Base-by-base conservation (phyloP, 2,888 invertebrate genomes). In the Lissocephala sabroskyi region DNA sequence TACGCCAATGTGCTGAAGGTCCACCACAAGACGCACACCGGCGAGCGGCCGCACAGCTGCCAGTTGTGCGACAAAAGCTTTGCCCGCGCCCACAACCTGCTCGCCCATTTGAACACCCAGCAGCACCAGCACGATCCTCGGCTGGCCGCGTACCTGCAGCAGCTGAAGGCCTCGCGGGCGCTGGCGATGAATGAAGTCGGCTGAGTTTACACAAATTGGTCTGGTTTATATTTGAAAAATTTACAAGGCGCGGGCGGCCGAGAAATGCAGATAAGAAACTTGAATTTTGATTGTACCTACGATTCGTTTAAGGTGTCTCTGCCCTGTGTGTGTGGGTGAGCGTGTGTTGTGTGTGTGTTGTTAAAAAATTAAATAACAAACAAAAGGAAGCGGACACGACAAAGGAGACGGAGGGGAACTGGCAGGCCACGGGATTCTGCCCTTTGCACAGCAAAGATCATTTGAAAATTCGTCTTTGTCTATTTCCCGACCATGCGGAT, bases 41-140 rank as follows among this genome's bases (percentile, higher is more conserved):
- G 84, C n/a, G 84, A 84, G 53, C 84, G 82, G 45, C 82, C 83
- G 0, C 83, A 78, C 33, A 82, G 82, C 28, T 84, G 84, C 51
- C 75, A 74, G 23, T 64, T 83, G 10, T 84, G 84, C 53, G 76
- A 71, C 2, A 84, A 82, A 45, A 64, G 78, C 17, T 84, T 84
- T 56, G 67, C 83, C 0, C 80, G 82, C 4, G 58, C 67, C 17
- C 84, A 84, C 65, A 84, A 84, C 46, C 57, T 84, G 37, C 73
- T 84, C n/a, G 84, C 84, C 1, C 84, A 84, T 46, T 58, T 83
- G 30, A 81, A 81, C 52, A 83, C 84, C 1, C 70, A 82, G 41
- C 79, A 76, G 35, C 84, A 84, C 55, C 63, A 76, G 28, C 81
- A 71, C 48, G 82, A 82, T 62, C 82, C 82, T 0, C 66, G 71